These are phyloP conservation scores for Salvelinus namaycush DNA, from an alignment of 2,113 vertebrate genomes.

Conservation along the genomic window DNA sequence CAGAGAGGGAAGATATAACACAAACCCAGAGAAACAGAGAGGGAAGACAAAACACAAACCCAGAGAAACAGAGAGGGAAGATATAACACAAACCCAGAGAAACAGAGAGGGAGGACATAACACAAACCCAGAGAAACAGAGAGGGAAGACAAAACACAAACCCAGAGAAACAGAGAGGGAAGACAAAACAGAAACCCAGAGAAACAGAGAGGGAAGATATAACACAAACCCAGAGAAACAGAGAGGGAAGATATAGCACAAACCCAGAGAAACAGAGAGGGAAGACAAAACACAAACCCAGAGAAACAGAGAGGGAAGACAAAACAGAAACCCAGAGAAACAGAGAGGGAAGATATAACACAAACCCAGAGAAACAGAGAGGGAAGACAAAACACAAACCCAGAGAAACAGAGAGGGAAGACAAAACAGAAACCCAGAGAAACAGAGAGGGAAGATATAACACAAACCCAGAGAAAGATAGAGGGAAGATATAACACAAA, in stretches of 20 bases:
- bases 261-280: not conserved
- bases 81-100: not conserved
- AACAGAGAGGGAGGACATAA: not conserved
- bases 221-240: not conserved
- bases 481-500: not conserved
- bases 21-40: not conserved
- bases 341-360: not conserved
- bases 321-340: not conserved
- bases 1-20: not conserved
- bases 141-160: not conserved
- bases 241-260: not conserved
- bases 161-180: constrained; percentile 7
- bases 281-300: not conserved
- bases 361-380: too few relatives aligned
- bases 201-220: constrained; percentile 46
- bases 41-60: not conserved
- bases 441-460: constrained; percentile 43
- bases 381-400: not conserved
- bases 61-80: too few relatives aligned
- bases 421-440: constrained; percentile 23
- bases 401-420: constrained; percentile 12
- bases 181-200: constrained; percentile 17
- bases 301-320: too few relatives aligned
- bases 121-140: too few relatives aligned
- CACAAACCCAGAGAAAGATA: not conserved